Conservation (phyloP, 2,113 vertebrate genomes). For the Cyanistes caeruleus region DNA sequence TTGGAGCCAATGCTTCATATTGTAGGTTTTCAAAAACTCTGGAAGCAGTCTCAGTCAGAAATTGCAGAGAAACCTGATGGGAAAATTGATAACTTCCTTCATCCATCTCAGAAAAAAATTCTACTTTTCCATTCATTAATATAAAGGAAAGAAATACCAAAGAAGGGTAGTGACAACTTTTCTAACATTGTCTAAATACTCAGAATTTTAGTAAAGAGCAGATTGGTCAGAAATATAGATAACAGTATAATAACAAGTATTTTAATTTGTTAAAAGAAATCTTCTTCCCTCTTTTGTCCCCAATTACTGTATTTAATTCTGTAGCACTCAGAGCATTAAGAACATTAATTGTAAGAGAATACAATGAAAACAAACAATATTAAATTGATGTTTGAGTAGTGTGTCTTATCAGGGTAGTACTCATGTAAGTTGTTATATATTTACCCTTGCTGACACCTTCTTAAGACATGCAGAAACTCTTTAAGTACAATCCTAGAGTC, state of each 20-base stretch:
- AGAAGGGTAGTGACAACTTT: not conserved
- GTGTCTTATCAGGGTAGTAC: not conserved
- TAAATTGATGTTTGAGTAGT: not conserved
- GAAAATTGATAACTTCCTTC: not conserved
- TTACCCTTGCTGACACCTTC: not conserved
- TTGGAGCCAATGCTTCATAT: not conserved
- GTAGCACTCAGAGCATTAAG: not conserved
- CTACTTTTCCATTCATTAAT: not conserved
- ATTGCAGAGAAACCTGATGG: not conserved
- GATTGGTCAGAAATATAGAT: not conserved
- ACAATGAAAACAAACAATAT: not conserved
- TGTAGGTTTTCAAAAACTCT: not conserved
- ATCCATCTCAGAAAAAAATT: not conserved
- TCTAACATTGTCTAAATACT: not conserved
- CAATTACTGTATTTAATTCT: not conserved
- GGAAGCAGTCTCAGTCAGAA: not conserved
- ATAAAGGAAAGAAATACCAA: not conserved
- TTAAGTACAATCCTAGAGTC: not conserved
- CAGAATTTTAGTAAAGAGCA: not conserved
- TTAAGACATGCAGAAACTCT: not conserved
- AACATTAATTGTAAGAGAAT: not conserved
- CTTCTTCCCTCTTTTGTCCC: not conserved
- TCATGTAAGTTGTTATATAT: not conserved
- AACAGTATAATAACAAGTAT: too few species aligned
- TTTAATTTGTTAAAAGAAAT: not conserved